Evolutionary conservation across 2,797 vertebrate genomes (phyloP).

Genomic region (Lophius americanus): DNA sequence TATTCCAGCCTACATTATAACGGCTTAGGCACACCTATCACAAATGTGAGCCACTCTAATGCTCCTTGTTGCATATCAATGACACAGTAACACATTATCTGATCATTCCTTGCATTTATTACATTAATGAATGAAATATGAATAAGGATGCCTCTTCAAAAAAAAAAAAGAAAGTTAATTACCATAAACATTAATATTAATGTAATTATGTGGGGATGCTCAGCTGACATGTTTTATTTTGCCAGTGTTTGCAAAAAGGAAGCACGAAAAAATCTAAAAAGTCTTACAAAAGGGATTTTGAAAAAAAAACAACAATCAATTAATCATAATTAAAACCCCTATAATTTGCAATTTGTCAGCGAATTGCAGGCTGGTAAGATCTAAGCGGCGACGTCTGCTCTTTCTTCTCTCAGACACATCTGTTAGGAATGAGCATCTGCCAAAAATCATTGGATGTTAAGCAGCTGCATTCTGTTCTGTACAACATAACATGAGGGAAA

Average conservation of each 20-base stretch:
- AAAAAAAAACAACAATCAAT: no score
- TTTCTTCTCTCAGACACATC: slow-evolving; percentile 81
- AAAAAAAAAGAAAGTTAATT: slow-evolving; percentile 61
- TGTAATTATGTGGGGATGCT: slow-evolving; percentile 70
- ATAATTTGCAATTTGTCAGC: slow-evolving; percentile 44
- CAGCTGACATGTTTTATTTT: slow-evolving; percentile 48
- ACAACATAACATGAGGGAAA: slow-evolving; percentile 38
- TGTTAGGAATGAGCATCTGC: slow-evolving; percentile 83
- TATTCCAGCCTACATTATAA: slow-evolving; percentile 72
- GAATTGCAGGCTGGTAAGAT: slow-evolving; percentile 50
- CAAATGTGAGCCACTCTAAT: slow-evolving; percentile 69
- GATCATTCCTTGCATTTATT: slow-evolving; percentile 82
- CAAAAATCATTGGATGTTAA: slow-evolving; percentile 81
- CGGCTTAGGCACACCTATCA: slow-evolving; percentile 77
- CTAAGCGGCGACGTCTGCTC: slow-evolving; percentile 47
- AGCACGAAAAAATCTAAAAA: slow-evolving; percentile 17
- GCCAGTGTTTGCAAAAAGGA: slow-evolving; percentile 42
- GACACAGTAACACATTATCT: slow-evolving; percentile 77
- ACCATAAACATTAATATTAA: slow-evolving; percentile 85
- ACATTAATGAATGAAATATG: slow-evolving; percentile 84
- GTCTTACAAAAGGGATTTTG: background rate
- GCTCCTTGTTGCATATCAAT: slow-evolving; percentile 76
- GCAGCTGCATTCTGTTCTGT: slow-evolving; percentile 37
- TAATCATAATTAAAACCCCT: slow-evolving; percentile 36
- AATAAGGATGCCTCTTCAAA: slow-evolving; percentile 77